Conservation (phyloP, 2,113 vertebrate genomes). For the Oreochromis spilurus region DNA sequence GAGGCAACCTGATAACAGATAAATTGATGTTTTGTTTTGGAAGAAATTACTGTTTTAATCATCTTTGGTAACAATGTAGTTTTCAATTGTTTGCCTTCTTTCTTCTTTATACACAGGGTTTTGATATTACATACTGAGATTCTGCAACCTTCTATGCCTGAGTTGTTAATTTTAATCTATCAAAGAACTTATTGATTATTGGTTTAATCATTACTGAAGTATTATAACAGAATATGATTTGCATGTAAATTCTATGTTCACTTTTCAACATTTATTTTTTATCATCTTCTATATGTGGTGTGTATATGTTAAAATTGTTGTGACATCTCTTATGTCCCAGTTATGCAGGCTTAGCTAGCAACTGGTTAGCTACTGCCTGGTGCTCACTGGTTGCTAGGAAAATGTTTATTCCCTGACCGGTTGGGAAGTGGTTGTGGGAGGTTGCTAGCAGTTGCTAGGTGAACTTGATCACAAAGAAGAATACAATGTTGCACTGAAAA, state of each 20-base stretch:
- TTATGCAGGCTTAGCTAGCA: neutral
- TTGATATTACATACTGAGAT: neutral
- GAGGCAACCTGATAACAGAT: neutral
- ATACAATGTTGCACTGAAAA: neutral
- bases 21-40: neutral
- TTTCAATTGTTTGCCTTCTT: neutral
- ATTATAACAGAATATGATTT: neutral
- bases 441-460: neutral
- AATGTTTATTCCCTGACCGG: neutral
- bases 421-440: neutral
- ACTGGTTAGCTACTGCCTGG: neutral
- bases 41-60: neutral
- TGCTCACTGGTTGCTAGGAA: neutral
- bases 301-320: neutral
- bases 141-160: neutral
- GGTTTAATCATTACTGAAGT: neutral
- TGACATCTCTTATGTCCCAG: neutral
- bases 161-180: neutral
- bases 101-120: neutral
- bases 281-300: neutral
- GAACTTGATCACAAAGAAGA: neutral
- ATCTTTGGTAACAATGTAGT: neutral
- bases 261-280: neutral
- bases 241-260: neutral
- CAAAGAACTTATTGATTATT: neutral